Evolutionary conservation across 2,888 invertebrate species (phyloP).

Genomic region (Folsomia manolachei): DNA sequence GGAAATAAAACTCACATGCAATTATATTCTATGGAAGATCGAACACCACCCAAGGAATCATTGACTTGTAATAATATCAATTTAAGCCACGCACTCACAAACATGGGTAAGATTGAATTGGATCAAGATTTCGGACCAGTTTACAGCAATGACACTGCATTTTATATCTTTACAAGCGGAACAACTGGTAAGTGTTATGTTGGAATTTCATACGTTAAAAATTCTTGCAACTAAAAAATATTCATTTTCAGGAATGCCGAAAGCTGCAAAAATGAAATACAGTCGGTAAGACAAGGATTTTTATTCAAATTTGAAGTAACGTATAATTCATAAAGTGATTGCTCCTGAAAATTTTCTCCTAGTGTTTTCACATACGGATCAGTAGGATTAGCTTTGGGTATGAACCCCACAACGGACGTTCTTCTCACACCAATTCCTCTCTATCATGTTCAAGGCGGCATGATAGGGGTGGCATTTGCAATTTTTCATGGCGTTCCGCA

Average conservation of each 20-base stretch:
- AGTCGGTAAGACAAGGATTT: slow-evolving; percentile 67
- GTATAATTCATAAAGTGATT: no score
- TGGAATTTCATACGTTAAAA: no score
- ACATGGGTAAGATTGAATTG: background rate
- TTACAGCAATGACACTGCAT: slow-evolving; percentile 54
- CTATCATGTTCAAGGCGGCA: slow-evolving; percentile 93
- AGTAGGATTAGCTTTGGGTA: no score
- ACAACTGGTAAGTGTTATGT: no score
- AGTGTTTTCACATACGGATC: no score
- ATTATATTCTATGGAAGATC: background rate
- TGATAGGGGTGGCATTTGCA: slow-evolving; percentile 78
- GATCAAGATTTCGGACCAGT: background rate
- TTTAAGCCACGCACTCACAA: background rate
- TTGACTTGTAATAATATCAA: background rate
- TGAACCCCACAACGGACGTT: slow-evolving; percentile 60
- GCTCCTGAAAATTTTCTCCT: no score
- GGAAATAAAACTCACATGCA: background rate
- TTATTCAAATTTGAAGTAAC: background rate
- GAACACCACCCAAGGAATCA: background rate
- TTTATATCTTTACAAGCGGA: slow-evolving; percentile 97
- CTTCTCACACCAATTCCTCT: slow-evolving; percentile 83
- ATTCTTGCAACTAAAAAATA: no score
- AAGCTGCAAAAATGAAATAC: slow-evolving; percentile 93
- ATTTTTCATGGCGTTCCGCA: slow-evolving; percentile 77
- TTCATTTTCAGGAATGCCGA: slow-evolving; percentile 91